Evolutionary conservation across 2,113 vertebrate genomes (phyloP).

Genomic region (Dasypus novemcinctus): DNA sequence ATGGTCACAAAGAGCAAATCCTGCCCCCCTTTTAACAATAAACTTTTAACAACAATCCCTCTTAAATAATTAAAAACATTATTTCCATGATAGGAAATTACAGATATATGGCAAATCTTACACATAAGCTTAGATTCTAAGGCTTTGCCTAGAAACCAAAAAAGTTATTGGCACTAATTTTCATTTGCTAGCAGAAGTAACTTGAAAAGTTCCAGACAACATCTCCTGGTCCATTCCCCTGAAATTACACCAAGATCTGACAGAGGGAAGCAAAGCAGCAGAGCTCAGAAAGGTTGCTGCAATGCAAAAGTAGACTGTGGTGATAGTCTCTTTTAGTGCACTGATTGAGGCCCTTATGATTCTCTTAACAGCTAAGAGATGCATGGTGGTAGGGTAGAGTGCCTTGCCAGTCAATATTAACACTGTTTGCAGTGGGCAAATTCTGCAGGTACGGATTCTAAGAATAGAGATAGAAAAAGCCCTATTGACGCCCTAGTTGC

Average conservation of each 20-base stretch:
- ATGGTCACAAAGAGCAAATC: neutral
- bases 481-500: neutral
- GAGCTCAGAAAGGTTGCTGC: neutral
- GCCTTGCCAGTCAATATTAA: neutral
- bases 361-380: neutral
- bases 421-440: neutral
- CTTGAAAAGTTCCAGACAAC: neutral
- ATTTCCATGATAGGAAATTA: slow-evolving; percentile 5
- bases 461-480: neutral
- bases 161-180: neutral
- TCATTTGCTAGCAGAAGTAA: neutral
- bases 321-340: neutral
- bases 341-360: neutral
- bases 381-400: neutral
- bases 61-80: slow-evolving; percentile 30
- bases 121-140: neutral
- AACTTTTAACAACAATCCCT: neutral
- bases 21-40: neutral
- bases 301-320: neutral
- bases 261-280: neutral
- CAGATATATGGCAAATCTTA: neutral
- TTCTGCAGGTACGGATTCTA: neutral
- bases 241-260: neutral
- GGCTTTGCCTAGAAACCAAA: neutral
- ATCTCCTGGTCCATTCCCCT: neutral